phyloP scores from a whole-genome alignment of 2,888 invertebrate species.

The Acrobasis repandana region DNA sequence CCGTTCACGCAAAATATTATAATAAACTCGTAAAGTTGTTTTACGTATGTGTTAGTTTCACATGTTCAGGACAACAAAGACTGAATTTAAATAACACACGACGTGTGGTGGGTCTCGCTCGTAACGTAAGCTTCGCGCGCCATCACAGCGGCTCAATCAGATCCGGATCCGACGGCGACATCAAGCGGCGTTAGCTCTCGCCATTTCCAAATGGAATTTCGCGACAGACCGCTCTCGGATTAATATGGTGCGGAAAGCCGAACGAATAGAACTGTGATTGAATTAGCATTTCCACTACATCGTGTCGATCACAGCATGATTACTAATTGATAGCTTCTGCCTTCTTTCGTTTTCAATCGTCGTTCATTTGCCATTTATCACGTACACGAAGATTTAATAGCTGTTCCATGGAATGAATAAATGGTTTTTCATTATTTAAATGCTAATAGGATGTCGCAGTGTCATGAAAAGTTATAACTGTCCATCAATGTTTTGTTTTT shows the following conservation, averaged over 20 bases:
- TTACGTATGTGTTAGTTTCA: neutral
- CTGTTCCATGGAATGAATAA: constrained; percentile 7
- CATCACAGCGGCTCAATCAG: constrained; percentile 58
- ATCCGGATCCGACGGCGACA: constrained; percentile 47
- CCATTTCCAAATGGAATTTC: constrained; percentile 65
- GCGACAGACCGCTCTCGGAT: constrained; percentile 60
- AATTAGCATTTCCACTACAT: constrained; percentile 57
- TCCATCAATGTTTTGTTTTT: neutral
- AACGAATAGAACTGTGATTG: constrained; percentile 56
- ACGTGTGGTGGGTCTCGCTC: constrained; percentile 26
- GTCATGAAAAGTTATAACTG: neutral
- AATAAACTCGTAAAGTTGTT: neutral
- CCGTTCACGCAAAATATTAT: neutral
- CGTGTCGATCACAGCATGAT: constrained; percentile 37
- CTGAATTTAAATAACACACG: constrained; percentile 27
- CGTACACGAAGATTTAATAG: constrained; percentile 15
- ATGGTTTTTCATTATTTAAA: constrained; percentile 6
- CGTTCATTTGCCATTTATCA: constrained; percentile 26
- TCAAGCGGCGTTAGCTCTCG: constrained; percentile 51
- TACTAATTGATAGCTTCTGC: constrained; percentile 33
- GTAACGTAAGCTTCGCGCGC: constrained; percentile 33
- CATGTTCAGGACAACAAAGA: constrained; percentile 10
- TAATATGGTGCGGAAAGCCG: constrained; percentile 57
- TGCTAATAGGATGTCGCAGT: neutral
- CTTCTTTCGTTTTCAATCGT: constrained; percentile 25